phyloP scores from a whole-genome alignment of 2,888 invertebrate genomes.

The Rhagonycha fulva region DNA sequence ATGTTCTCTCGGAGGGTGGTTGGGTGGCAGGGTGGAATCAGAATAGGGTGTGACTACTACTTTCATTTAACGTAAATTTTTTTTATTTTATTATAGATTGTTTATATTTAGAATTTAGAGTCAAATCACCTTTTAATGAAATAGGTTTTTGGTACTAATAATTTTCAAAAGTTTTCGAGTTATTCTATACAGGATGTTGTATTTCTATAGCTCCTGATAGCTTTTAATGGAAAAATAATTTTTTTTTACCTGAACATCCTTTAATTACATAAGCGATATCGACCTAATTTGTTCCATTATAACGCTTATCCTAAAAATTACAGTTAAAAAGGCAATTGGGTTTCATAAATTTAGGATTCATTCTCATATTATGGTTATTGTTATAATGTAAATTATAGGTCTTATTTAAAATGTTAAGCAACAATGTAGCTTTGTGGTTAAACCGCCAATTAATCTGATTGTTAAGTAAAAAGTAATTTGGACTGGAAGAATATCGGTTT shows the following conservation, averaged over 20 bases:
- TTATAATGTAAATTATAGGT: not conserved
- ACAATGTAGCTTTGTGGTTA: not conserved
- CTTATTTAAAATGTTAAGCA: not conserved
- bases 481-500: not conserved
- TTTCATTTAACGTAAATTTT: not conserved
- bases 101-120: not conserved
- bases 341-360: not conserved
- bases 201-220: not conserved
- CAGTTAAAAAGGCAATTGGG: not conserved
- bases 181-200: not conserved
- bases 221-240: not conserved
- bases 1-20: constrained; percentile 11
- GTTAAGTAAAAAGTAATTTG: not conserved
- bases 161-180: not conserved
- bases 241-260: not conserved
- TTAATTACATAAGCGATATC: not conserved
- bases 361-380: not conserved
- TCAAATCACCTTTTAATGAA: not conserved
- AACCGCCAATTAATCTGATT: not conserved
- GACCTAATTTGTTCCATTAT: not conserved
- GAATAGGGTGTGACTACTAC: constrained; percentile 2
- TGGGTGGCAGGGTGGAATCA: not conserved
- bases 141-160: not conserved
- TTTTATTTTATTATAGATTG: not conserved
- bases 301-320: not conserved